Percentiles rank a stretch among this genome's conserved stretches.
phyloP scores from a whole-genome alignment of 2,888 invertebrate genomes.

The Masnerella sp. region DNA sequence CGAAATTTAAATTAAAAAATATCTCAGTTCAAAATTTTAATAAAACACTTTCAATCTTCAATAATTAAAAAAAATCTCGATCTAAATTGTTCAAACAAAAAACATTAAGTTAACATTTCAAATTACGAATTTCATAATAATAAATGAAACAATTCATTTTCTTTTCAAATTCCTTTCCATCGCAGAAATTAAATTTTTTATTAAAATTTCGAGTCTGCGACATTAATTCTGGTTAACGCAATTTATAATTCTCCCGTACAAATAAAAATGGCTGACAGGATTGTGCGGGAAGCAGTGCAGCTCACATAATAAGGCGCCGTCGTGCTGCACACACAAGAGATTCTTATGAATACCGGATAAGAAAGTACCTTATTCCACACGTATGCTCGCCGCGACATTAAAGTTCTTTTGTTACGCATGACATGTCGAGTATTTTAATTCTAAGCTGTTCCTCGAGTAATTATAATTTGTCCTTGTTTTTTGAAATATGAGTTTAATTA shows the following conservation, averaged over 20 bases:
- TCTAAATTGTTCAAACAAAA: too few relatives aligned
- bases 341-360: slow-evolving; percentile 57
- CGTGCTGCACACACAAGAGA: slow-evolving; percentile 54
- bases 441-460: slow-evolving; percentile 25
- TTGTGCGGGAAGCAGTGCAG: slow-evolving; percentile 45
- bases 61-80: too few relatives aligned
- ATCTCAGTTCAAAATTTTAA: too few relatives aligned
- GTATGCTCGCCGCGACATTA: slow-evolving; percentile 48
- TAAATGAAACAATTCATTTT: slow-evolving; percentile 11
- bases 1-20: too few relatives aligned
- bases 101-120: too few relatives aligned
- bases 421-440: slow-evolving; percentile 48
- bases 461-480: slow-evolving; percentile 11
- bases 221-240: slow-evolving; percentile 44
- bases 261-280: slow-evolving; percentile 59
- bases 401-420: slow-evolving; percentile 51
- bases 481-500: slow-evolving; percentile 38
- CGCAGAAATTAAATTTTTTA: slow-evolving; percentile 41
- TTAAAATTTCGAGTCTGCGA: slow-evolving; percentile 49
- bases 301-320: slow-evolving; percentile 51
- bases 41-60: too few relatives aligned
- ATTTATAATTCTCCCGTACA: slow-evolving; percentile 53
- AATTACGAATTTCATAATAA: neutral
- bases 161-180: slow-evolving; percentile 24
- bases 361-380: slow-evolving; percentile 51